phyloP scores from a whole-genome alignment of 2,888 invertebrate species.

The Ichneumoninae sp. region DNA sequence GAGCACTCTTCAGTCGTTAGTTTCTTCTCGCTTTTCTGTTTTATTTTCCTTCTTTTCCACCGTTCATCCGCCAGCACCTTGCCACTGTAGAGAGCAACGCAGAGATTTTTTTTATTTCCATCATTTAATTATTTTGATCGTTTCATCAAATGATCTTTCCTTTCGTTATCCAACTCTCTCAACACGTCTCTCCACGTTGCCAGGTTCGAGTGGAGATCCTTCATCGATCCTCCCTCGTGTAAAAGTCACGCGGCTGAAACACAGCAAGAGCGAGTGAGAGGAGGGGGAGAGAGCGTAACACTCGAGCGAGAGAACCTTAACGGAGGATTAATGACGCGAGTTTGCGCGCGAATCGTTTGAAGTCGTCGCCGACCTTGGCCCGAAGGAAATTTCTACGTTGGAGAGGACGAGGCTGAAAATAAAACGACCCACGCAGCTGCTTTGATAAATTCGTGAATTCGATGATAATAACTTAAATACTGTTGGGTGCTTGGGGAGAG shows the following conservation, averaged over 20 bases:
- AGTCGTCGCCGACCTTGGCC: constrained; percentile 37
- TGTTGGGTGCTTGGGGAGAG: background rate
- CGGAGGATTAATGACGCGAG: constrained; percentile 17
- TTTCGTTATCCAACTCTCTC: constrained; percentile 3
- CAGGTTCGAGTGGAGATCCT: constrained; percentile 19
- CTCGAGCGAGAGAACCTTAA: background rate
- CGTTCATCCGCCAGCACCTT: constrained; percentile 1
- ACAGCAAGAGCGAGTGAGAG: background rate
- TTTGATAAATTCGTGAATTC: constrained; percentile 9
- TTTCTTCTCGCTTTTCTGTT: constrained; percentile 2
- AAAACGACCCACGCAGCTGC: background rate
- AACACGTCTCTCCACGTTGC: constrained; percentile 16
- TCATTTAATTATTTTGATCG: background rate
- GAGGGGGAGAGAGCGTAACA: background rate
- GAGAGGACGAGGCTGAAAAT: constrained; percentile 6
- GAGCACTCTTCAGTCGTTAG: constrained; percentile 52
- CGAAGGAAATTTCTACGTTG: constrained; percentile 6
- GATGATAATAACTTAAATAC: background rate
- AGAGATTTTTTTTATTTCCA: background rate
- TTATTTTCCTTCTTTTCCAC: constrained; percentile 15
- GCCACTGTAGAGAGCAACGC: background rate
- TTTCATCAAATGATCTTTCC: background rate
- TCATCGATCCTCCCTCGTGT: constrained; percentile 13
- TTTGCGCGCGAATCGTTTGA: constrained; percentile 19
- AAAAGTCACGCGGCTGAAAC: background rate